Evolutionary conservation across 2,113 vertebrate genomes (phyloP).

Genomic region (Recurvirostra avosetta): DNA sequence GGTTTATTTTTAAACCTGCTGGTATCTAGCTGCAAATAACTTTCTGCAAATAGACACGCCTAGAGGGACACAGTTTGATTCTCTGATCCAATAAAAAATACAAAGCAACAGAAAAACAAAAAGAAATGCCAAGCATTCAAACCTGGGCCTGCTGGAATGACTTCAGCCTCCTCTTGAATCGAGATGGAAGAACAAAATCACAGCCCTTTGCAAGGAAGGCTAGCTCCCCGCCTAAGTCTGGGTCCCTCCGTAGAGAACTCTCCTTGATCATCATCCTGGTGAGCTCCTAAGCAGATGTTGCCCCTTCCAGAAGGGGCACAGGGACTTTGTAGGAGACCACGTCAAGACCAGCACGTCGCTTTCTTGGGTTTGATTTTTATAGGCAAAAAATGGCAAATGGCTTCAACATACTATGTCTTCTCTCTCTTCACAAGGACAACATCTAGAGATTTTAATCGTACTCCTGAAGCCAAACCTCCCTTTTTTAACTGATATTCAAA

Average conservation of each 20-base stretch:
- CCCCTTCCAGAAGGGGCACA: constrained; percentile 58
- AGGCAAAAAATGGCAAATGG: constrained; percentile 48
- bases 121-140: constrained; percentile 71
- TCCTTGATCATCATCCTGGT: constrained; percentile 99
- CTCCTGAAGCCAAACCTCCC: constrained; percentile 59
- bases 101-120: constrained; percentile 35
- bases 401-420: constrained; percentile 66
- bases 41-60: constrained; percentile 78
- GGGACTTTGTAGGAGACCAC: constrained; percentile 62
- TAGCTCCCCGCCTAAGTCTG: constrained; percentile 95
- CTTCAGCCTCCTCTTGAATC: constrained; percentile 98
- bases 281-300: constrained; percentile 62
- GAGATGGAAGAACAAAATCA: constrained; percentile 98
- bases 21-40: constrained; percentile 90
- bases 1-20: constrained; percentile 91
- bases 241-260: constrained; percentile 91
- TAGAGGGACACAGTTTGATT: constrained; percentile 69
- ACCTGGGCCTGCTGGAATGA: constrained; percentile 98
- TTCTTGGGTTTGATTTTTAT: constrained; percentile 44
- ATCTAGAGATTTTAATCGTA: constrained; percentile 69
- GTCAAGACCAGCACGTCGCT: constrained; percentile 57
- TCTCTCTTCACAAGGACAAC: constrained; percentile 62
- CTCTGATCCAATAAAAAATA: constrained; percentile 67
- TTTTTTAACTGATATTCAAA: constrained; percentile 69
- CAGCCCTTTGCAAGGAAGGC: constrained; percentile 96